phyloP scores from a whole-genome alignment of 2,888 invertebrate genomes.

The Plagodis dolabraria region DNA sequence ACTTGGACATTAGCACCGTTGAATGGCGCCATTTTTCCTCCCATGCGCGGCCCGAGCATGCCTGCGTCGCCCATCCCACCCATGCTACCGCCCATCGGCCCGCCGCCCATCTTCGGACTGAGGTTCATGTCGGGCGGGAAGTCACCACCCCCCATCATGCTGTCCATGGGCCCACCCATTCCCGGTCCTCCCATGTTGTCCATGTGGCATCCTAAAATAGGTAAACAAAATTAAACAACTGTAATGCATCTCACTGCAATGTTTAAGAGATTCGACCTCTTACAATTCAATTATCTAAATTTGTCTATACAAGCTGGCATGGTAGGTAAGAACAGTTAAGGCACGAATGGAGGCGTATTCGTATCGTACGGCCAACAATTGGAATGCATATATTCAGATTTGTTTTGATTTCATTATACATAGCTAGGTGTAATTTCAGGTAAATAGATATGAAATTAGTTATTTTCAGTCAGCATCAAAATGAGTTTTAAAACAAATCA shows the following conservation, averaged over 20 bases:
- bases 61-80: slow-evolving; percentile 81
- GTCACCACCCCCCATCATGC: slow-evolving; percentile 82
- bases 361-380: too few species aligned
- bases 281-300: too few species aligned
- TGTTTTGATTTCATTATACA: too few species aligned
- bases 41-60: slow-evolving; percentile 89
- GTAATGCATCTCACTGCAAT: background rate
- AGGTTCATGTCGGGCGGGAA: slow-evolving; percentile 84
- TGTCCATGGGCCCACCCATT: slow-evolving; percentile 82
- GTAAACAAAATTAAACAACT: background rate
- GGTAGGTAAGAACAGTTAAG: too few species aligned
- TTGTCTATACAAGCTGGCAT: too few species aligned
- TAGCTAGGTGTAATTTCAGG: too few species aligned
- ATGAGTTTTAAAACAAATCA: too few species aligned
- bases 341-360: too few species aligned
- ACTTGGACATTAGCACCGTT: slow-evolving; percentile 93
- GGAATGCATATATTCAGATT: too few species aligned
- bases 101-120: slow-evolving; percentile 88
- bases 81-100: slow-evolving; percentile 81
- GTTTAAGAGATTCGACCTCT: too few species aligned
- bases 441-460: background rate
- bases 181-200: slow-evolving; percentile 79
- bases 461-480: too few species aligned
- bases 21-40: slow-evolving; percentile 85
- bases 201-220: slow-evolving; percentile 76